Evolutionary conservation across 2,888 invertebrate species (phyloP).

Genomic region (Notodonta dromedarius): DNA sequence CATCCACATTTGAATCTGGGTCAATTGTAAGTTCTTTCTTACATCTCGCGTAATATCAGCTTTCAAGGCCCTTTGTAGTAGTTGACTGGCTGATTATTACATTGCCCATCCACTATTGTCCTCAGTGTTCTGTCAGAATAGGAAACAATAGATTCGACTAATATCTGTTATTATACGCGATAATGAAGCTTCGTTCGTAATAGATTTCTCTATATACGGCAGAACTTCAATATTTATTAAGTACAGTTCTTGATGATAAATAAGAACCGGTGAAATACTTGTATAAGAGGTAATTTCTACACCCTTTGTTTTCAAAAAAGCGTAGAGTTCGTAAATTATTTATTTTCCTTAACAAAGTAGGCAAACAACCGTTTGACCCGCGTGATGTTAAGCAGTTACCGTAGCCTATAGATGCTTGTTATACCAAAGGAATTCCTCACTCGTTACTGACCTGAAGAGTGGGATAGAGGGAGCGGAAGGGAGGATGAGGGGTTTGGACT

Average conservation of each 20-base stretch:
- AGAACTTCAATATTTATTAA: slow-evolving; percentile 1
- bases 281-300: neutral
- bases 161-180: slow-evolving; percentile 24
- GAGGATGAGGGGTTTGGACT: no score
- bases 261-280: neutral
- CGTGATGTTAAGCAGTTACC: no score
- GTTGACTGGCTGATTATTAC: slow-evolving; percentile 2
- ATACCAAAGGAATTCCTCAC: no score
- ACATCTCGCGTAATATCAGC: neutral
- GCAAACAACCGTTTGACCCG: no score
- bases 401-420: no score
- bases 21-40: neutral
- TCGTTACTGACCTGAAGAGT: no score
- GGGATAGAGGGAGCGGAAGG: no score
- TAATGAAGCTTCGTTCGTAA: slow-evolving; percentile 24
- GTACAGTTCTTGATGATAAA: neutral
- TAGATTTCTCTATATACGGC: slow-evolving; percentile 9
- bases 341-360: no score
- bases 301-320: no score
- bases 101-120: slow-evolving; percentile 5
- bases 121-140: slow-evolving; percentile 1
- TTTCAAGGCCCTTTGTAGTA: neutral
- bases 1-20: neutral
- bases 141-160: slow-evolving; percentile 24
- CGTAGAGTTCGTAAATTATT: no score